A percentile compares a stretch with the other conserved stretches of the same genome.
phyloP scores from a whole-genome alignment of 2,797 vertebrate genomes.

The Poeciliopsis presidionis region DNA sequence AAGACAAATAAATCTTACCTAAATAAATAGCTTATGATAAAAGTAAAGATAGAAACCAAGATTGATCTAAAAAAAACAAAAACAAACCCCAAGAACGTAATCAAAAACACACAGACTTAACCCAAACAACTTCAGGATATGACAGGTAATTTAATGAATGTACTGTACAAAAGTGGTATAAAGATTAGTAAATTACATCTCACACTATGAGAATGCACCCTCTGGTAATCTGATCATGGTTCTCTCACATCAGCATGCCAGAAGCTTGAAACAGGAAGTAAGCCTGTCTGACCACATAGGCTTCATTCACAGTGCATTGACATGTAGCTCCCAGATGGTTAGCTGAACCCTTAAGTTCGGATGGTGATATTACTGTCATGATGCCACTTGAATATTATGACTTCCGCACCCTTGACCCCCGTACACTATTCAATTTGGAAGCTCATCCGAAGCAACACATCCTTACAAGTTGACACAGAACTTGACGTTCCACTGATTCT shows the following conservation, averaged over 20 bases:
- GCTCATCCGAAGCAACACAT: neutral
- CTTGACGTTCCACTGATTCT: neutral
- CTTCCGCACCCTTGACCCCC: neutral
- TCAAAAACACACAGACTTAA: too few species aligned
- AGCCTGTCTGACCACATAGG: neutral
- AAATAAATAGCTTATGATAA: too few species aligned
- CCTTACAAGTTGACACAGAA: neutral
- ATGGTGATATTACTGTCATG: neutral
- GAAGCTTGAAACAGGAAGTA: neutral
- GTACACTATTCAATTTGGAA: neutral
- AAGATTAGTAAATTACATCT: neutral
- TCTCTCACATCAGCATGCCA: neutral
- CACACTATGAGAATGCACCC: neutral
- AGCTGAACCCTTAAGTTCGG: neutral
- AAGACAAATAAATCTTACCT: too few species aligned
- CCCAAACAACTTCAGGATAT: too few species aligned
- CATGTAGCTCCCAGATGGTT: neutral
- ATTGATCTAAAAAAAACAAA: too few species aligned
- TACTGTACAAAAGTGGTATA: neutral
- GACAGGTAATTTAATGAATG: neutral
- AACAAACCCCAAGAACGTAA: too few species aligned
- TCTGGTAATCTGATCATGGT: neutral
- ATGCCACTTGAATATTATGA: neutral
- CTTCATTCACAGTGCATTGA: neutral
- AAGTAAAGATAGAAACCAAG: too few species aligned